A percentile compares a stretch with the other conserved stretches of the same genome.
Evolutionary conservation across 2,888 invertebrate species (phyloP).

Genomic region (Volucella inanis): DNA sequence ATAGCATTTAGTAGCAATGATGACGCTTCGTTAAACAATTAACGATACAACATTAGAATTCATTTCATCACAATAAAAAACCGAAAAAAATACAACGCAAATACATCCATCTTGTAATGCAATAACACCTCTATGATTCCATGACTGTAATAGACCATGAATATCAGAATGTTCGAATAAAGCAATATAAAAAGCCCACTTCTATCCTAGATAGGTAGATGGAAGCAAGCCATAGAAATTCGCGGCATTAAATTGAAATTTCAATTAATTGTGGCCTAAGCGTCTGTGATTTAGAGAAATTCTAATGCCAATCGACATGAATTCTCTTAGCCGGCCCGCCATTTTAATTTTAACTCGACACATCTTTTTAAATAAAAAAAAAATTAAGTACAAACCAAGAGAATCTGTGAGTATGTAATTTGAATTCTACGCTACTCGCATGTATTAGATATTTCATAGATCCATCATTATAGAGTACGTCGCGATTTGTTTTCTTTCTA

Average conservation of each 20-base stretch:
- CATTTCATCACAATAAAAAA: not conserved
- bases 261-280: slow-evolving; percentile 31
- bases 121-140: not conserved
- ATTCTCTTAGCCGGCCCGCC: slow-evolving; percentile 4
- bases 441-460: too few species aligned
- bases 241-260: slow-evolving; percentile 24
- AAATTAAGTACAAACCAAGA: not conserved
- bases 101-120: not conserved
- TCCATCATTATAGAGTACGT: too few species aligned
- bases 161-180: not conserved
- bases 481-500: too few species aligned
- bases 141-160: slow-evolving; percentile 30
- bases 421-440: not conserved
- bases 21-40: slow-evolving; percentile 22
- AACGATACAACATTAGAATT: slow-evolving; percentile 28
- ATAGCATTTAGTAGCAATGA: not conserved
- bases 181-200: not conserved
- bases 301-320: slow-evolving; percentile 46
- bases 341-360: slow-evolving; percentile 8
- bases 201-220: not conserved
- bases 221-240: slow-evolving; percentile 30
- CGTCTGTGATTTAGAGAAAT: slow-evolving; percentile 32
- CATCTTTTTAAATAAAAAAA: slow-evolving; percentile 11
- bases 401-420: slow-evolving; percentile 10
- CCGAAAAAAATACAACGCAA: not conserved